Percentiles rank a stretch among this genome's conserved stretches.
Conservation (phyloP, 2,888 invertebrate species). For the Aphodius sticticus region DNA sequence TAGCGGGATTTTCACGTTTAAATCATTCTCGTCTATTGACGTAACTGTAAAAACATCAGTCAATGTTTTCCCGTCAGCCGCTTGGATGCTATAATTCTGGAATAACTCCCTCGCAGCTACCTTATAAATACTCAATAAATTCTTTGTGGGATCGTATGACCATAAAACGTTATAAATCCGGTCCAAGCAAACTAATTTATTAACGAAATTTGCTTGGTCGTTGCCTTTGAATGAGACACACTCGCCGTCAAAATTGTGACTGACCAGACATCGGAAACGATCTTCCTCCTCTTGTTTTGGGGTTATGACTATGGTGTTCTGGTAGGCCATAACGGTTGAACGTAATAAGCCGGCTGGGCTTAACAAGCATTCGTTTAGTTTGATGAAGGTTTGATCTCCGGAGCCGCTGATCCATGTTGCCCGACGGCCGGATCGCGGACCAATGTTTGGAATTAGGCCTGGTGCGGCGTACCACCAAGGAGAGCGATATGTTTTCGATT, state of each 20-base stretch:
- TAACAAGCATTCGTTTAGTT: conserved; percentile 91
- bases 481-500: conserved; percentile 49
- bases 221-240: conserved; percentile 84
- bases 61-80: conserved; percentile 48
- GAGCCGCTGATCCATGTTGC: conserved; percentile 95
- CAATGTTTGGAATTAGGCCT: conserved; percentile 79
- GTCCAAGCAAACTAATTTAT: conserved; percentile 84
- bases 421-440: conserved; percentile 84
- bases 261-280: conserved; percentile 85
- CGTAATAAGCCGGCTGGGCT: conserved; percentile 88
- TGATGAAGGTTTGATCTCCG: conserved; percentile 95
- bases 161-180: conserved; percentile 93
- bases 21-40: conserved; percentile 44
- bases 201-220: conserved; percentile 86
- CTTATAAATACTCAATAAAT: conserved; percentile 80
- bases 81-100: conserved; percentile 54
- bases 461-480: conserved; percentile 75
- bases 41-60: conserved; percentile 47
- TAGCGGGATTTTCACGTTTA: conserved; percentile 59
- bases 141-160: conserved; percentile 80
- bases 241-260: conserved; percentile 87
- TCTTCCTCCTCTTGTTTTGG: conserved; percentile 82
- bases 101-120: conserved; percentile 80
- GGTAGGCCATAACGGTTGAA: conserved; percentile 89
- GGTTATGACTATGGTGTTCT: conserved; percentile 75